Percentiles rank a stretch among this genome's conserved stretches.
These are phyloP conservation scores for Alligator sinensis DNA, from an alignment of 2,113 vertebrate genomes.

Conservation along the genomic window DNA sequence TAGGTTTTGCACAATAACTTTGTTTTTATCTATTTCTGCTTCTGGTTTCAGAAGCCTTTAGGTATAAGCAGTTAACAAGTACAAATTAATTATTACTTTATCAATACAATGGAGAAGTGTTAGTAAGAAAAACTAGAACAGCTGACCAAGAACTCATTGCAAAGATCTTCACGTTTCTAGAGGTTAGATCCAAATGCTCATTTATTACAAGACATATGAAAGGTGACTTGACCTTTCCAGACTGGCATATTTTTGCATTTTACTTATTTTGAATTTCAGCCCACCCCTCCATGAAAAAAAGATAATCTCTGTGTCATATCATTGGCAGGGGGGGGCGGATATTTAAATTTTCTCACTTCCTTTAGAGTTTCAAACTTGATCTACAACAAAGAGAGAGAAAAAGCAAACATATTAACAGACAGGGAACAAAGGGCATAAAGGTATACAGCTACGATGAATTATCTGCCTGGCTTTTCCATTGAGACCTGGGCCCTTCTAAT, in stretches of 20 bases:
- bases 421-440: background rate
- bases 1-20: conserved; percentile 36
- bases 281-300: background rate
- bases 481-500: conserved; percentile 64
- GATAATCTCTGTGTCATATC: background rate
- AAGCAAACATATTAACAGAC: background rate
- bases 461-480: conserved; percentile 31
- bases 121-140: background rate
- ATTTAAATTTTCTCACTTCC: rapidly evolving
- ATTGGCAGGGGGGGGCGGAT: background rate
- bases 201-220: background rate
- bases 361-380: background rate
- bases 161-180: background rate
- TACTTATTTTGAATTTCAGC: background rate
- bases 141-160: background rate
- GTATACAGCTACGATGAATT: conserved; percentile 33
- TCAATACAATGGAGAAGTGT: background rate
- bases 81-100: background rate
- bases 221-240: background rate
- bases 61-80: background rate
- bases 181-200: background rate
- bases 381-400: background rate
- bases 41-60: background rate
- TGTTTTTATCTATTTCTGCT: conserved; percentile 49
- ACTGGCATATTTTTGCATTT: background rate